phyloP scores from a whole-genome alignment of 2,113 vertebrate species.

The Dromaius novaehollandiae region DNA sequence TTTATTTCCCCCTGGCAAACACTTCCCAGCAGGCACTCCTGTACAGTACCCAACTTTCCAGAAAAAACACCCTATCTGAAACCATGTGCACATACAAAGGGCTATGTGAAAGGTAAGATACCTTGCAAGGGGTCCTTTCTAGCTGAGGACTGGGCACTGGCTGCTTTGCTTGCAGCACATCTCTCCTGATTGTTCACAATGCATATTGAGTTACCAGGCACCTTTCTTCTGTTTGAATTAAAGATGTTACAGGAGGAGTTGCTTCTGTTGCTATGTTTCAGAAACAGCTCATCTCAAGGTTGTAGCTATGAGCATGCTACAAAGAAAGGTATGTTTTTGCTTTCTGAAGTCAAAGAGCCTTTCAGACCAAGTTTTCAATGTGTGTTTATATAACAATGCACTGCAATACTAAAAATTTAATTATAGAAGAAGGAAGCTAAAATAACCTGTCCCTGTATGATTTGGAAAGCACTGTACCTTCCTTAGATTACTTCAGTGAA shows the following conservation, averaged over 20 bases:
- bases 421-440: not conserved
- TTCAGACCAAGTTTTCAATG: not conserved
- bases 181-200: not conserved
- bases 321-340: not conserved
- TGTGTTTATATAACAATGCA: not conserved
- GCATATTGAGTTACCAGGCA: not conserved
- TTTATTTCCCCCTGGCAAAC: not conserved
- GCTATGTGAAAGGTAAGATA: not conserved
- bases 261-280: not conserved
- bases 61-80: not conserved
- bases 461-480: not conserved
- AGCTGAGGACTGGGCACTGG: not conserved
- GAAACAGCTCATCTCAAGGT: not conserved
- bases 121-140: not conserved
- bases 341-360: not conserved
- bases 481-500: not conserved
- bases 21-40: not conserved
- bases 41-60: not conserved
- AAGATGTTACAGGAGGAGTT: not conserved
- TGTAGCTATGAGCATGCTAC: not conserved
- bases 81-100: rapidly evolving
- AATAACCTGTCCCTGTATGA: not conserved
- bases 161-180: not conserved
- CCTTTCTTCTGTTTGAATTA: rapidly evolving
- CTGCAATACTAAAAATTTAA: not conserved